Percentiles rank a stretch among this genome's conserved stretches.
Evolutionary conservation across 2,113 vertebrate species (phyloP).

Genomic region (Pterocles burchelli): DNA sequence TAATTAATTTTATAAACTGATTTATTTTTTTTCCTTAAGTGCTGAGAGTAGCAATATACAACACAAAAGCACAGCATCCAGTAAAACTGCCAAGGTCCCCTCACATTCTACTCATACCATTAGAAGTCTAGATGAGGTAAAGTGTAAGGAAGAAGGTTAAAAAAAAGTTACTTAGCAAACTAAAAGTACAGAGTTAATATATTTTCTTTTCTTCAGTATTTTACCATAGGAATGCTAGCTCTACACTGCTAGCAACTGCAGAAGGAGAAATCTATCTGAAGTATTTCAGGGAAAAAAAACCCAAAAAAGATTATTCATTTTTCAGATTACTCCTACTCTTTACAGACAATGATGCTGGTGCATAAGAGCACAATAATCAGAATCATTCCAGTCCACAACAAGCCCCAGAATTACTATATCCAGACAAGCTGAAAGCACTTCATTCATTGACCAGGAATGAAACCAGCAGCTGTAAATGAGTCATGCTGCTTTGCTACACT

Average conservation of each 20-base stretch:
- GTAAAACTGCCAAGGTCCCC: not conserved
- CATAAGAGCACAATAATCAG: not conserved
- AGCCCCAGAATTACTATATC: not conserved
- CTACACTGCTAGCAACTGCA: not conserved
- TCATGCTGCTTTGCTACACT: conserved; percentile 11
- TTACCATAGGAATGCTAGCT: not conserved
- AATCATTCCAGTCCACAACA: conserved; percentile 18
- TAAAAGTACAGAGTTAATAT: not conserved
- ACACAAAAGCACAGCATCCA: not conserved
- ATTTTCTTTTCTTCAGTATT: not conserved
- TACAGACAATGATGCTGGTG: not conserved
- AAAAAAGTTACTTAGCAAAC: not conserved
- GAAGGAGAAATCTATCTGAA: not conserved
- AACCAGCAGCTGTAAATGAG: conserved; percentile 63
- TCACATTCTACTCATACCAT: not conserved
- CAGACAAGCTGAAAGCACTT: conserved; percentile 34
- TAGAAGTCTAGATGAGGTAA: not conserved
- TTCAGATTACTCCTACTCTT: not conserved
- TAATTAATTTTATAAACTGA: not conserved
- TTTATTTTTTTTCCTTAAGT: not conserved
- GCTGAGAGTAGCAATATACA: not conserved
- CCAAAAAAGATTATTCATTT: not conserved
- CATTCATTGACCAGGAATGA: conserved; percentile 36
- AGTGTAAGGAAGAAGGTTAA: not conserved
- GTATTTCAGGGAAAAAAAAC: not conserved